A percentile compares a stretch with the other conserved stretches of the same genome.
Conservation (phyloP, 2,797 vertebrate genomes). For the Phaenicophaeus curvirostris region DNA sequence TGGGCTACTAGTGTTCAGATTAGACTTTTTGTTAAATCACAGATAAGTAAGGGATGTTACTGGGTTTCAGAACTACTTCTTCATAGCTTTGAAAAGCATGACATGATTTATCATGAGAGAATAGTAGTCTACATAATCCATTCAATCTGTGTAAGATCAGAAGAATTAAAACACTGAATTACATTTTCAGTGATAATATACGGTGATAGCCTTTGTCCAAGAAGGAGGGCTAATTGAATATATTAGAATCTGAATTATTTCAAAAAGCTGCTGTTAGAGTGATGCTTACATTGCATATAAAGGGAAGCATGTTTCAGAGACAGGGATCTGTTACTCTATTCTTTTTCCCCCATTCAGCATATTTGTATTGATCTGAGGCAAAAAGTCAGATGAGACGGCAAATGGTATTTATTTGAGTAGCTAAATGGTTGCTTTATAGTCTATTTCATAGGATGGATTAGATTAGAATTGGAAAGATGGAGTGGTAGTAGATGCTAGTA, state of each 20-base stretch:
- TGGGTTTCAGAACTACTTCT: slow-evolving; percentile 23
- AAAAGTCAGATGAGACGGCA: slow-evolving; percentile 4
- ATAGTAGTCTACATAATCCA: slow-evolving; percentile 7
- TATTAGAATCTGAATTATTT: slow-evolving; percentile 38
- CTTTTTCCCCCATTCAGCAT: background rate
- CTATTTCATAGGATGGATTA: background rate
- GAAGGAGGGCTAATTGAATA: slow-evolving; percentile 38
- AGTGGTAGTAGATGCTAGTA: background rate
- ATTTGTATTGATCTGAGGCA: background rate
- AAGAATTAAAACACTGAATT: slow-evolving; percentile 39
- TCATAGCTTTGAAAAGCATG: background rate
- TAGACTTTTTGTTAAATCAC: background rate
- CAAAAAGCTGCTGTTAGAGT: slow-evolving; percentile 14
- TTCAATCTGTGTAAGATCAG: slow-evolving; percentile 31
- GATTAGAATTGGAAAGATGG: slow-evolving; percentile 17
- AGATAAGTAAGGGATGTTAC: background rate
- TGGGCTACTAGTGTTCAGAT: background rate
- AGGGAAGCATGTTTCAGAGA: background rate
- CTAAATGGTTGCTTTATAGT: slow-evolving; percentile 28
- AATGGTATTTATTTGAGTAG: slow-evolving; percentile 31
- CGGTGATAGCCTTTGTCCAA: slow-evolving; percentile 49
- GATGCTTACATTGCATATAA: background rate
- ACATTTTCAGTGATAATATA: slow-evolving; percentile 47
- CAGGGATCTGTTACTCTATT: background rate
- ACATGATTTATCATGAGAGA: slow-evolving; percentile 5